Evolutionary conservation across 2,113 vertebrate genomes (phyloP), one percentile per base, ranked within the genome.

Genomic region (Pyxicephalus adspersus): DNA sequence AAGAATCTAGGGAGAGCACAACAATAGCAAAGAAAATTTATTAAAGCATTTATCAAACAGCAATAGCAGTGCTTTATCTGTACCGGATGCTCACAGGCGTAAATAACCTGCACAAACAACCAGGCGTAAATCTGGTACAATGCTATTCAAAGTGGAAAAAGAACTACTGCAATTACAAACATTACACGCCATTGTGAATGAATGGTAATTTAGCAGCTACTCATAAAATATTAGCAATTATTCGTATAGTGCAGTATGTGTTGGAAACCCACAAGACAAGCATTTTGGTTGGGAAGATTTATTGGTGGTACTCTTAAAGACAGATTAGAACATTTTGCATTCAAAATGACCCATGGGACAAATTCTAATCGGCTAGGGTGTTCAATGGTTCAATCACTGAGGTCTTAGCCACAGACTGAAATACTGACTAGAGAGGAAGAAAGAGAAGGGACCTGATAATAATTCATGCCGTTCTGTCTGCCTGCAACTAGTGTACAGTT

Each of bases 21-120:
- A 77, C 60, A 66, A 76, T 63, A 52, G 61, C 13, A 20, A 22
- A 23, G 54, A 4, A 58, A 58, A 60, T 74, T 65, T 64, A 77
- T 66, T 77, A 66, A 66, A 66, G 51, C 63, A 77, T 77, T 52
- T 34, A 54, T 66, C 76, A 77, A 77, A 31, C 50, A 15, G 63
- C 75, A 4, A 31, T 8, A 64, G 50, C 23, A 18, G 4, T 31
- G 45, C 50, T 64, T 55, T 66, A 66, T 77, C 61, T 28, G 25
- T 18, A 77, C 61, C n/a, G 76, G 63, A 34, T 65, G 76, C 23
- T 66, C 25, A 55, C 45, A 54, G 63, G 25, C 51, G 66, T 55
- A 66, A 66, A 77, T 77, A 77, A 57, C 61, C 45, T 22, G 29
- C 29, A 23, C 15, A 76, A 76, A 76, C 28, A 50, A 25, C 34